Percentiles rank a stretch among this genome's conserved stretches.
phyloP scores from a whole-genome alignment of 2,797 vertebrate genomes.

The Cryptoprocta ferox region DNA sequence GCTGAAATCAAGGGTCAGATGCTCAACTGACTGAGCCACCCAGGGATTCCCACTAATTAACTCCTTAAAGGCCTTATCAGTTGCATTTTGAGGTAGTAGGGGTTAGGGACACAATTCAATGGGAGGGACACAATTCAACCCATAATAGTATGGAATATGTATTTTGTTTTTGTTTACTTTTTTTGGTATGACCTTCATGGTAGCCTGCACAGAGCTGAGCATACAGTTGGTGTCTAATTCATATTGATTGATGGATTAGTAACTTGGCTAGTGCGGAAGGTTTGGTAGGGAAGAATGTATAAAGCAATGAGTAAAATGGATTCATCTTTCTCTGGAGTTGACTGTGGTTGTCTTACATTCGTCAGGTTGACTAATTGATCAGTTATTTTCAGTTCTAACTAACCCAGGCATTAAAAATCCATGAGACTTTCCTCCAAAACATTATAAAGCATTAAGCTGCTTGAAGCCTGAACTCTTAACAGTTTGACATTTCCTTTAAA shows the following conservation, averaged over 20 bases:
- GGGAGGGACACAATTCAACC: neutral
- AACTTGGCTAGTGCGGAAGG: neutral
- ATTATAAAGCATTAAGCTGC: conserved; percentile 65
- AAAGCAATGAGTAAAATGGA: conserved; percentile 29
- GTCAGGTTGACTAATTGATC: conserved; percentile 63
- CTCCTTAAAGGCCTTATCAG: neutral
- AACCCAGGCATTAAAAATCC: conserved; percentile 57
- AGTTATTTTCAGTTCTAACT: conserved; percentile 70
- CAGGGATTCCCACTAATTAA: neutral
- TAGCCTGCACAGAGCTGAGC: neutral
- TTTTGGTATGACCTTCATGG: neutral
- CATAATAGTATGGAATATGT: neutral
- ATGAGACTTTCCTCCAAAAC: neutral
- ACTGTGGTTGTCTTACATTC: conserved; percentile 3
- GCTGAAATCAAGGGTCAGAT: too few species aligned
- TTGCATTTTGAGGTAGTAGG: conserved; percentile 1
- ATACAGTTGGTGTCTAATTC: conserved; percentile 33
- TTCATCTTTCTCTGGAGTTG: conserved; percentile 45
- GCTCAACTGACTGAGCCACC: too few species aligned
- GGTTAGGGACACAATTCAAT: neutral
- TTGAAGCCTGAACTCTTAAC: conserved; percentile 75
- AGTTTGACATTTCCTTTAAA: conserved; percentile 52
- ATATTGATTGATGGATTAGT: conserved; percentile 8
- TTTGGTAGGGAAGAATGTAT: conserved; percentile 29
- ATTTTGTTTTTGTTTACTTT: neutral